Conservation (phyloP, 1,140 invertebrate genomes). For the Bradynema listronoti region DNA sequence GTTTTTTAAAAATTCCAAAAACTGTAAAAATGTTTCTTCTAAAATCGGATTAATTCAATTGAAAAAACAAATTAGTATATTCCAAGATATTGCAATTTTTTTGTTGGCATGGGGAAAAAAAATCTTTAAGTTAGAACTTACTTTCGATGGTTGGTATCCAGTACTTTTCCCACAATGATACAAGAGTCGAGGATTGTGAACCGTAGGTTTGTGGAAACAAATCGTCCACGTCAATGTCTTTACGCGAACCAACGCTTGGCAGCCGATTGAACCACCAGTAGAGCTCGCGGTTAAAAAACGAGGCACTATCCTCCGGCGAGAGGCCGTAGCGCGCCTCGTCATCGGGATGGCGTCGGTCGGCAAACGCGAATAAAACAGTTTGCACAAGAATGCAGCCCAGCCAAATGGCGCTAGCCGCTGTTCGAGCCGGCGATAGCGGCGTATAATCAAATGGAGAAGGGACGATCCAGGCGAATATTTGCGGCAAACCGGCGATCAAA, state of each 20-base stretch:
- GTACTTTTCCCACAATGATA: slow-evolving; percentile 41
- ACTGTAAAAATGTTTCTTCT: too few relatives aligned
- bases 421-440: neutral
- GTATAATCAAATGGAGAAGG: too few relatives aligned
- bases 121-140: slow-evolving; percentile 10
- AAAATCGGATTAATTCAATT: too few relatives aligned
- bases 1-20: too few relatives aligned
- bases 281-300: slow-evolving; percentile 44
- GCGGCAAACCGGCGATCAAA: slow-evolving; percentile 41
- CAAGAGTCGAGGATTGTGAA: slow-evolving; percentile 33
- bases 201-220: slow-evolving; percentile 43
- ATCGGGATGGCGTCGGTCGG: slow-evolving; percentile 27
- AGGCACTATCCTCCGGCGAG: slow-evolving; percentile 44
- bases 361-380: slow-evolving; percentile 40
- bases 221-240: slow-evolving; percentile 42
- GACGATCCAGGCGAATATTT: slow-evolving; percentile 48
- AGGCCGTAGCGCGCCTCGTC: slow-evolving; percentile 21
- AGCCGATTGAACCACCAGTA: slow-evolving; percentile 54
- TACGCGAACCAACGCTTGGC: slow-evolving; percentile 30
- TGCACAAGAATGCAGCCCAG: slow-evolving; percentile 34
- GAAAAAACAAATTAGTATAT: too few relatives aligned
- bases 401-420: slow-evolving; percentile 33
- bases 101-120: neutral
- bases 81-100: too few relatives aligned
- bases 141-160: slow-evolving; percentile 46